Evolutionary conservation across 2,113 vertebrate genomes (phyloP).

Genomic region (Ptilonorhynchus violaceus): DNA sequence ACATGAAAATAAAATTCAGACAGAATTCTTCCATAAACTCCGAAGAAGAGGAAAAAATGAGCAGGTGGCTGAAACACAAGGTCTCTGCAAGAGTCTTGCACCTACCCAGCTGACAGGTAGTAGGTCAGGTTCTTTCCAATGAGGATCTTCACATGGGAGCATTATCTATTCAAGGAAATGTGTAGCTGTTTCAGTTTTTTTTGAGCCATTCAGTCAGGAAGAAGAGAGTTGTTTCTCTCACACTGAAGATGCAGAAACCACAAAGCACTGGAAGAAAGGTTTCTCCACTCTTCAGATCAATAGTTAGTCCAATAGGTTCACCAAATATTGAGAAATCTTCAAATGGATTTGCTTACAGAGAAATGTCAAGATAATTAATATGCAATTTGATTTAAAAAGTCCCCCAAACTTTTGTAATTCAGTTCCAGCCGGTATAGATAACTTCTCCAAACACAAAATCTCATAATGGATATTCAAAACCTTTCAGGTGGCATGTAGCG

Average conservation of each 20-base stretch:
- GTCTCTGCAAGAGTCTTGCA: not conserved
- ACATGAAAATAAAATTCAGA: not conserved
- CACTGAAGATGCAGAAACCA: not conserved
- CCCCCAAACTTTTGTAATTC: not conserved
- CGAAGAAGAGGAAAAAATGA: not conserved
- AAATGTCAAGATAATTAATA: not conserved
- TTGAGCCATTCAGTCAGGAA: not conserved
- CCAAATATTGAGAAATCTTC: not conserved
- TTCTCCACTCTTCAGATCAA: not conserved
- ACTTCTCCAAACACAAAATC: not conserved
- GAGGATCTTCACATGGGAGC: fast-evolving
- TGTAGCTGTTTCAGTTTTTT: not conserved
- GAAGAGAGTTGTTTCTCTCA: fast-evolving
- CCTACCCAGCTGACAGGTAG: not conserved
- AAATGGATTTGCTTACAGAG: not conserved
- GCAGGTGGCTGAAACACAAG: not conserved
- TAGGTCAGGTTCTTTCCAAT: not conserved
- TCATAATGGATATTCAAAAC: not conserved
- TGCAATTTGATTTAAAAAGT: not conserved
- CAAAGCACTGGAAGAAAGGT: not conserved
- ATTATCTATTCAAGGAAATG: not conserved
- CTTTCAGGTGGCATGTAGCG: fast-evolving
- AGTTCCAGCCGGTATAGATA: not conserved
- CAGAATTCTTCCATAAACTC: not conserved
- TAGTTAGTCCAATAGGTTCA: not conserved